Evolutionary conservation across 2,888 invertebrate species (phyloP), one percentile per base, ranked within the genome.

Genomic region (Stictocephala bisonia): DNA sequence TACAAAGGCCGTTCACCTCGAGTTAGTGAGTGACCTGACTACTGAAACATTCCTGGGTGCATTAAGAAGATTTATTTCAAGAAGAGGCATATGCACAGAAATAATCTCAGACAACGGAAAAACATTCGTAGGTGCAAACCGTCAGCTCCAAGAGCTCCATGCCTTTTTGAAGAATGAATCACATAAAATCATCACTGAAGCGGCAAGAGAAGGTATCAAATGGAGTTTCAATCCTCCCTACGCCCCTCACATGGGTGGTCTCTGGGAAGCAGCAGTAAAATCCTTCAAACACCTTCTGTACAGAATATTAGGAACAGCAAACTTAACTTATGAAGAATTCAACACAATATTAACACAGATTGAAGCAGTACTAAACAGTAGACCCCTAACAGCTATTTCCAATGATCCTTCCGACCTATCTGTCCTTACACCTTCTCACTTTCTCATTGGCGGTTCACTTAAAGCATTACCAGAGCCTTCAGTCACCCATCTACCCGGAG

Each of bases 101-200:
- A 77, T 83, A 0, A 80, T 77, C 64, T 81, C 80, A 4, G 82
- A 82, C 56, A 81, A 81, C 58, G 82, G 81, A 0, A 80, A 79
- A 0, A 82, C 81, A 64, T 83, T 82, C 69, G 74, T 80, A 0
- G 82, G 82, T 3, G 81, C 81, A 3, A 75, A 78, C 11, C 78
- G 77, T 3, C 31, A 70, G 18, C 4, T 41, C n/a, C 48, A 41
- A 35, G 50, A 73, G 60, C 26, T 50, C 6, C 20, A 11, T 9
- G 24, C 22, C 27, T 44, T 68, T n/a, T 40, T 44, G 22, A 68
- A 50, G n/a, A 2, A n/a, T 15, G 35, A 31, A 31, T 24, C 26
- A 3, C 24, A 24, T n/a, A 18, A 60, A 31, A 74, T 80, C 51
- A 60, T 81, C 1, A 66, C 74, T 15, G 78, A 79, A 51, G 1